Percentiles rank a stretch among this genome's conserved stretches.
phyloP scores from a whole-genome alignment of 2,797 vertebrate species.

The Liasis olivaceus region DNA sequence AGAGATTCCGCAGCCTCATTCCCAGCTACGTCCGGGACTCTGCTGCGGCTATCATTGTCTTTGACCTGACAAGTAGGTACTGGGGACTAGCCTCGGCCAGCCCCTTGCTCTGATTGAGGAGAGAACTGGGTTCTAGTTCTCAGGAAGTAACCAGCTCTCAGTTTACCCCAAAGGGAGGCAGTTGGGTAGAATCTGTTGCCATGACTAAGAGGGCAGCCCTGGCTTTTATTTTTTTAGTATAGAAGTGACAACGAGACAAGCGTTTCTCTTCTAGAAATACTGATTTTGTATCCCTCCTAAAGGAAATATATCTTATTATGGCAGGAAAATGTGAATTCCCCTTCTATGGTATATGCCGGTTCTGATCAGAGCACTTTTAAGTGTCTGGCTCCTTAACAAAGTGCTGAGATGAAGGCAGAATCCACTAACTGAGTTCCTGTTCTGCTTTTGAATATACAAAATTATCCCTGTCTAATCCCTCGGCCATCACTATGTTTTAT shows the following conservation, averaged over 20 bases:
- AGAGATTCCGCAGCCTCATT: slow-evolving; percentile 91
- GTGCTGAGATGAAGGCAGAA: not conserved
- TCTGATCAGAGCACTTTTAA: not conserved
- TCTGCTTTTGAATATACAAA: not conserved
- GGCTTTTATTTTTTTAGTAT: not conserved
- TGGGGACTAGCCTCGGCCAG: slow-evolving; percentile 34
- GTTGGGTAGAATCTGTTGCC: not conserved
- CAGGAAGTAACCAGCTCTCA: not conserved
- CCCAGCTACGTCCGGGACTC: slow-evolving; percentile 92
- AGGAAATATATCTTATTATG: not conserved
- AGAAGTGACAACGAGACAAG: not conserved
- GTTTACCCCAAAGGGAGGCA: not conserved
- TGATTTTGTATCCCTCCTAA: not conserved
- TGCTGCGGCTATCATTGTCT: slow-evolving; percentile 90
- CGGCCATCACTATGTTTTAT: too few relatives aligned
- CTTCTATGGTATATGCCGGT: not conserved
- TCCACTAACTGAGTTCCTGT: not conserved
- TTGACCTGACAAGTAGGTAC: slow-evolving; percentile 87
- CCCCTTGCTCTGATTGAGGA: not conserved
- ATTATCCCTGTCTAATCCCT: not conserved
- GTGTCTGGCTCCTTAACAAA: not conserved
- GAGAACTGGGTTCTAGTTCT: slow-evolving; percentile 1
- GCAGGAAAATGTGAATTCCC: not conserved
- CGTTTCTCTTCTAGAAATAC: not conserved
- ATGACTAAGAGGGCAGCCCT: not conserved